These are phyloP conservation scores for Salarias fasciatus DNA, from an alignment of 2,797 vertebrate species.

Conservation along the genomic window DNA sequence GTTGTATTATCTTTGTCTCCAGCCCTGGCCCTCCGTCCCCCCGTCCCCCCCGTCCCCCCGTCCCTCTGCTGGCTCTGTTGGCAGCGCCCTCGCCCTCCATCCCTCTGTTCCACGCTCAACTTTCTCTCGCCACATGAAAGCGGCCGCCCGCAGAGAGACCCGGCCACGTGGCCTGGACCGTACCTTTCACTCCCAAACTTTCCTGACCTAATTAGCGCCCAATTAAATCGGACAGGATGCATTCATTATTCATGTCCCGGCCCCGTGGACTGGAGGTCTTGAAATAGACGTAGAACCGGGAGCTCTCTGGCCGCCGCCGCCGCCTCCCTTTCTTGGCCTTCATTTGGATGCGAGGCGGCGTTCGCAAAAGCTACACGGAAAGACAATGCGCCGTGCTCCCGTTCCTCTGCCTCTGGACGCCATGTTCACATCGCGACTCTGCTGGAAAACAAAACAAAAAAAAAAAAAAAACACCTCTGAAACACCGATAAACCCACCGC, in stretches of 20 bases:
- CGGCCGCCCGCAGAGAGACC: constrained; percentile 67
- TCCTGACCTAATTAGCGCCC: constrained; percentile 80
- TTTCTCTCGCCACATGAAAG: constrained; percentile 75
- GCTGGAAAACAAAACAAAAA: no score
- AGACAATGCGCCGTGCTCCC: constrained; percentile 55
- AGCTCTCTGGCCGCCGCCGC: constrained; percentile 38
- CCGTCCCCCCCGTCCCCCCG: constrained; percentile 69
- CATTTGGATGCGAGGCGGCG: constrained; percentile 53
- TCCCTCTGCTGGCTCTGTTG: constrained; percentile 68
- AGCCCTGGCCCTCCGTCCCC: constrained; percentile 77
- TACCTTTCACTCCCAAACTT: constrained; percentile 80
- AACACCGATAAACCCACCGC: no score
- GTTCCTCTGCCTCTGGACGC: constrained; percentile 32
- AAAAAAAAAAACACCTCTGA: no score
- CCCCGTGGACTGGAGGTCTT: constrained; percentile 48
- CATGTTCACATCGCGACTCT: constrained; percentile 40
- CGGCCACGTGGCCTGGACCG: constrained; percentile 71
- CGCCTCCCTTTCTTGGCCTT: constrained; percentile 45
- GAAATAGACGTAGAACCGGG: constrained; percentile 67
- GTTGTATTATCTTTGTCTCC: constrained; percentile 82
- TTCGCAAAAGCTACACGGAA: constrained; percentile 42
- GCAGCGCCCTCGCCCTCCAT: constrained; percentile 57
- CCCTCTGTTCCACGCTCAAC: constrained; percentile 74
- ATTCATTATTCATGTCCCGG: constrained; percentile 78
- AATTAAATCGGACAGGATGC: constrained; percentile 77